Percentiles rank a stretch among this genome's conserved stretches.
Evolutionary conservation across 2,888 invertebrate species (phyloP).

Genomic region (Steinernema scapterisci): DNA sequence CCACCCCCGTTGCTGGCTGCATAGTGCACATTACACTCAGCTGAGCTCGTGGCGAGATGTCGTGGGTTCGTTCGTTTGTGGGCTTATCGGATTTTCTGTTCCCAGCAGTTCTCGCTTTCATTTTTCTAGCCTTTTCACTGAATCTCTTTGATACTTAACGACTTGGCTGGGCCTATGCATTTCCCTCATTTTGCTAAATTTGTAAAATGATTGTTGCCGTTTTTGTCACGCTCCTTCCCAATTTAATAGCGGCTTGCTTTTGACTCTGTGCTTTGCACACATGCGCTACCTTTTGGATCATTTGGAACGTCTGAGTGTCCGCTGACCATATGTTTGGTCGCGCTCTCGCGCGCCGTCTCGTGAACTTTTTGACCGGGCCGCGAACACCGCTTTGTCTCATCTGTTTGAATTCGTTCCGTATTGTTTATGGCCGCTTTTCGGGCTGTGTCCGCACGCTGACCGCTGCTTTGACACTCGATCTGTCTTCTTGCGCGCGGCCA

Average conservation of each 20-base stretch:
- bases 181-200: too few relatives aligned
- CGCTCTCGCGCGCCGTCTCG: constrained; percentile 12
- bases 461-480: constrained; percentile 33
- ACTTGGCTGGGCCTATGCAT: too few relatives aligned
- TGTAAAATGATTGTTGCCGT: too few relatives aligned
- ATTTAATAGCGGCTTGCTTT: too few relatives aligned
- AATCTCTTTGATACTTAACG: too few relatives aligned
- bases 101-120: too few relatives aligned
- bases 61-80: too few relatives aligned
- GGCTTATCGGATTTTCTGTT: too few relatives aligned
- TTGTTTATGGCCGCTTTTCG: constrained; percentile 33
- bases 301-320: neutral
- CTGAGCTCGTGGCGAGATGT: neutral
- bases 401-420: constrained; percentile 27
- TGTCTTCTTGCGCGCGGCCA: constrained; percentile 28
- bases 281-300: too few relatives aligned
- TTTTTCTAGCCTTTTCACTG: too few relatives aligned
- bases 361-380: constrained; percentile 32
- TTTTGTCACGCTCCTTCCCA: too few relatives aligned
- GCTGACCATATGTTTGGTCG: constrained; percentile 14
- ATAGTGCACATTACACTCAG: constrained; percentile 1
- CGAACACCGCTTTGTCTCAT: constrained; percentile 26
- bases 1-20: neutral
- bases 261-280: too few relatives aligned
- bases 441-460: constrained; percentile 24